These are phyloP conservation scores for Anguilla anguilla DNA, from an alignment of 2,797 vertebrate species.

Conservation along the genomic window DNA sequence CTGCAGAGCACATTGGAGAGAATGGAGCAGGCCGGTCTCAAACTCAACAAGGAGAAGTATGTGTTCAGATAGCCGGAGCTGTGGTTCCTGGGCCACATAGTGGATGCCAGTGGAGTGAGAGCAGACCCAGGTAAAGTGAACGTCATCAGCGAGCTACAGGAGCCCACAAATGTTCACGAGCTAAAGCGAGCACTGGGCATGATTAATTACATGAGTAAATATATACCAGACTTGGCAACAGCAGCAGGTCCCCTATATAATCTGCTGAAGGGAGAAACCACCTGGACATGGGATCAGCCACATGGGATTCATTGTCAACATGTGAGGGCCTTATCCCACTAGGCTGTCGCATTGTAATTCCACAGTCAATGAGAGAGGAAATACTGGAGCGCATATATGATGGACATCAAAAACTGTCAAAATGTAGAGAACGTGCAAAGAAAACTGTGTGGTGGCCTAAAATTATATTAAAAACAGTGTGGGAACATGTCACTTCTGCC, in stretches of 20 bases:
- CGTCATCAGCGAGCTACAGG: background rate
- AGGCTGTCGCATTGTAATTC: background rate
- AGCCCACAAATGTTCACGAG: background rate
- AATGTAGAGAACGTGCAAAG: background rate
- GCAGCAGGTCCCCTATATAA: background rate
- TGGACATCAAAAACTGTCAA: slow-evolving; percentile 20
- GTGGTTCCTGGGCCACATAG: slow-evolving; percentile 13
- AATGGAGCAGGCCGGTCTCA: slow-evolving; percentile 26
- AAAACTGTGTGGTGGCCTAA: slow-evolving; percentile 24
- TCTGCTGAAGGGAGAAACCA: background rate
- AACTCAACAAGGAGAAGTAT: slow-evolving; percentile 28
- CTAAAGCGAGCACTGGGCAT: slow-evolving; percentile 22
- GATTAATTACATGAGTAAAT: slow-evolving; percentile 23
- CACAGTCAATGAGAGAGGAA: slow-evolving; percentile 21
- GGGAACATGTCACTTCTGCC: background rate
- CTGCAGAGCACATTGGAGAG: background rate
- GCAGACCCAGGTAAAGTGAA: slow-evolving; percentile 6
- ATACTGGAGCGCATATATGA: slow-evolving; percentile 20
- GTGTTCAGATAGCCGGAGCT: background rate
- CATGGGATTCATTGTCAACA: background rate
- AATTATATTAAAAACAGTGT: background rate
- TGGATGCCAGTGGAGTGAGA: background rate
- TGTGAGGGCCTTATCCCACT: background rate
- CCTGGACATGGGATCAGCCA: slow-evolving; percentile 19
- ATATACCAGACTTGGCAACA: slow-evolving; percentile 23